phyloP scores from a whole-genome alignment of 2,888 invertebrate species.

The Stenichneumon culpator region DNA sequence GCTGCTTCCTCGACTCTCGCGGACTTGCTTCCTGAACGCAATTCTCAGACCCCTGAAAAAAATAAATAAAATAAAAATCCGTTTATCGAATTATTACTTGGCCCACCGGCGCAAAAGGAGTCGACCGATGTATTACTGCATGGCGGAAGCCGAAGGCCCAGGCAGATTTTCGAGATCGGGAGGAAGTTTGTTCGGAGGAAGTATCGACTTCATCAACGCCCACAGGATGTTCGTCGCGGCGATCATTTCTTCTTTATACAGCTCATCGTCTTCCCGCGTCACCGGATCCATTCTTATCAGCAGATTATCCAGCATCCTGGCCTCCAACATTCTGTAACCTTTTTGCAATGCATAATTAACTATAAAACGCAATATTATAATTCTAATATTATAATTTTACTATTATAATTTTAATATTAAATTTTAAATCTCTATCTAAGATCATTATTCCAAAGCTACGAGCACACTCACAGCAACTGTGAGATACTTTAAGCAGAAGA shows the following conservation, averaged over 20 bases:
- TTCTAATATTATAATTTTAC: background rate
- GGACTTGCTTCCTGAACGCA: slow-evolving; percentile 74
- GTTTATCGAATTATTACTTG: background rate
- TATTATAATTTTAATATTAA: background rate
- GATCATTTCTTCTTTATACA: slow-evolving; percentile 69
- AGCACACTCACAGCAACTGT: slow-evolving; percentile 78
- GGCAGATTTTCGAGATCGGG: slow-evolving; percentile 47
- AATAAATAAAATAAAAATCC: slow-evolving; percentile 33
- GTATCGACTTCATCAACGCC: slow-evolving; percentile 73
- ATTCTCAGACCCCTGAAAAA: slow-evolving; percentile 77
- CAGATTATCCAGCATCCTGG: slow-evolving; percentile 80
- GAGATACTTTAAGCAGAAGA: slow-evolving; percentile 77
- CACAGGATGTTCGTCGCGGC: slow-evolving; percentile 75
- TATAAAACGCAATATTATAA: background rate
- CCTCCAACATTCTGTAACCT: slow-evolving; percentile 82
- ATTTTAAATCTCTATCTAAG: too few relatives aligned
- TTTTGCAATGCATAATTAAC: background rate
- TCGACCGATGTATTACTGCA: slow-evolving; percentile 73
- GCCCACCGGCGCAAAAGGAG: background rate
- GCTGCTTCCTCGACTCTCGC: slow-evolving; percentile 64
- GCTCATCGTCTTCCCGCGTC: background rate
- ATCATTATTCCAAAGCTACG: background rate
- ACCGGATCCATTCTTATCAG: slow-evolving; percentile 77
- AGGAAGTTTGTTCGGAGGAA: slow-evolving; percentile 55
- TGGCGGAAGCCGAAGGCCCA: slow-evolving; percentile 68